phyloP scores from a whole-genome alignment of 2,113 vertebrate species.

The Xiphophorus couchianus region DNA sequence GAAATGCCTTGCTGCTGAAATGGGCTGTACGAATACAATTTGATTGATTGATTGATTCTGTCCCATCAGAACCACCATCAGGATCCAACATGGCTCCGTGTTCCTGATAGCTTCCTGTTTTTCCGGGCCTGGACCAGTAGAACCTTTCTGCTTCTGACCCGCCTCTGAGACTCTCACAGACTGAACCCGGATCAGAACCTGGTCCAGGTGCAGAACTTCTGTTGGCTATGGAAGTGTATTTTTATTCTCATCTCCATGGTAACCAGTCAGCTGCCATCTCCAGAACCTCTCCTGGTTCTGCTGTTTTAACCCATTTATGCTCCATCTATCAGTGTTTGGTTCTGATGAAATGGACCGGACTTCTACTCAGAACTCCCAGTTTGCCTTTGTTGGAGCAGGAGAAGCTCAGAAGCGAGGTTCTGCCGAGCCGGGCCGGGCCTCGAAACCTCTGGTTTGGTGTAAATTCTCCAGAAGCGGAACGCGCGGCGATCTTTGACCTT shows the following conservation, averaged over 20 bases:
- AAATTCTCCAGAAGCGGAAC: slow-evolving; percentile 49
- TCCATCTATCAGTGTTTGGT: slow-evolving; percentile 48
- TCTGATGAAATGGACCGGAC: neutral
- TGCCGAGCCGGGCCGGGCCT: neutral
- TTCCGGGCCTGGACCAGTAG: neutral
- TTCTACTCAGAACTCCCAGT: slow-evolving; percentile 27
- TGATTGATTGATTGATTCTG: too few species aligned
- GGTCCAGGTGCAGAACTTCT: neutral
- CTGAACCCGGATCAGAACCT: neutral
- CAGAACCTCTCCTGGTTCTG: slow-evolving; percentile 39
- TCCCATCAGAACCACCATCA: too few species aligned
- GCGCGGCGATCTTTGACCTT: slow-evolving; percentile 54
- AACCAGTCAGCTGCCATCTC: slow-evolving; percentile 33
- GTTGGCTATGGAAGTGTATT: slow-evolving; percentile 23
- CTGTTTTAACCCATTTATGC: slow-evolving; percentile 47
- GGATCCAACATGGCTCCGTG: too few species aligned
- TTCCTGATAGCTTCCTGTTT: neutral
- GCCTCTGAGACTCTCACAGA: slow-evolving; percentile 6
- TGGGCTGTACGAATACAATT: too few species aligned
- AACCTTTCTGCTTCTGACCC: neutral
- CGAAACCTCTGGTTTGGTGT: slow-evolving; percentile 57
- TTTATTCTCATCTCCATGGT: slow-evolving; percentile 24
- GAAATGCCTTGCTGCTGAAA: too few species aligned
- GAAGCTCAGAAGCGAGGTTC: slow-evolving; percentile 9
- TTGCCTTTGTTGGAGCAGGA: slow-evolving; percentile 10